Evolutionary conservation across 2,888 invertebrate genomes (phyloP).

Genomic region (Thecophora atra): DNA sequence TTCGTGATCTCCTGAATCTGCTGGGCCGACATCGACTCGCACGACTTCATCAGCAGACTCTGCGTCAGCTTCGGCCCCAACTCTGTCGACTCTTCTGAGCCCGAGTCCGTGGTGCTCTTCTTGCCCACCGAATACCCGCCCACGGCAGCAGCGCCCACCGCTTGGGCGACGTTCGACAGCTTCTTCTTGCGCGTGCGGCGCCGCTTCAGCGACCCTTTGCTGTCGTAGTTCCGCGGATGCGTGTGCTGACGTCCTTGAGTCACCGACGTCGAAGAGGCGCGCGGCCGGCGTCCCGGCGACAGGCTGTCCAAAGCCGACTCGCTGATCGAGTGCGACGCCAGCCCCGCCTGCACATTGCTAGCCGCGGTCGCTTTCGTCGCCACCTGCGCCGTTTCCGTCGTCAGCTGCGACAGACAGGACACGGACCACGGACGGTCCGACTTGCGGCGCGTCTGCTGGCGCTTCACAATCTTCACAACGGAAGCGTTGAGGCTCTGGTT

Average conservation of each 20-base stretch:
- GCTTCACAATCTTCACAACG: constrained; percentile 70
- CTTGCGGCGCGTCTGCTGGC: constrained; percentile 61
- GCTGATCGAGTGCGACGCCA: constrained; percentile 82
- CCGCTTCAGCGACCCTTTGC: constrained; percentile 64
- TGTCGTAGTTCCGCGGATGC: constrained; percentile 59
- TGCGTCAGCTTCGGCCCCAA: constrained; percentile 55
- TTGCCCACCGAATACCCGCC: constrained; percentile 52
- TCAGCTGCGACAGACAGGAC: constrained; percentile 82
- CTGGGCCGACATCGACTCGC: constrained; percentile 70
- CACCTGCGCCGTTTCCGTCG: constrained; percentile 64
- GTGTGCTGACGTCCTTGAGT: constrained; percentile 47
- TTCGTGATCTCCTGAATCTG: constrained; percentile 70
- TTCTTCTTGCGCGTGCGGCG: constrained; percentile 64
- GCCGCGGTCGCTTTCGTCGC: constrained; percentile 58
- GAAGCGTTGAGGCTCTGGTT: constrained; percentile 58
- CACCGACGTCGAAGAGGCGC: constrained; percentile 53
- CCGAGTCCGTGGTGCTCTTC: constrained; percentile 70
- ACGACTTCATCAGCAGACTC: constrained; percentile 71
- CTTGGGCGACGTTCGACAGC: constrained; percentile 45
- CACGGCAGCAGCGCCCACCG: constrained; percentile 14
- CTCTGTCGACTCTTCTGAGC: constrained; percentile 68
- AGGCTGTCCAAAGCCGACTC: constrained; percentile 87
- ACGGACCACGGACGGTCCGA: constrained; percentile 85
- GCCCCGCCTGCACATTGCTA: constrained; percentile 66
- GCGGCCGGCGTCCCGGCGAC: constrained; percentile 65